Evolutionary conservation across 2,113 vertebrate species (phyloP).

Genomic region (Tyto alba): DNA sequence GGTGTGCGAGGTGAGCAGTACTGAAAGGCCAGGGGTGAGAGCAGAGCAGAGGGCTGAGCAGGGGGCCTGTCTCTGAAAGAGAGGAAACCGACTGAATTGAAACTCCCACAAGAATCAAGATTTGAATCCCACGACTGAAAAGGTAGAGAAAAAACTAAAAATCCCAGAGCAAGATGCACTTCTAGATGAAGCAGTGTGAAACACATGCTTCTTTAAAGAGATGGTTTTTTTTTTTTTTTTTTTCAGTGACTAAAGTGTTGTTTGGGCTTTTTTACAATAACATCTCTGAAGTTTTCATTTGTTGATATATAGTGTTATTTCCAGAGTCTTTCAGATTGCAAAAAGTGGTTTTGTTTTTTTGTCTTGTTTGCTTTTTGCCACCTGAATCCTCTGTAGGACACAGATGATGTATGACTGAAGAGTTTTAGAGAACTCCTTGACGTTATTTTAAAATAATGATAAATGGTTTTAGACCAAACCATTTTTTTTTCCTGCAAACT

Average conservation of each 20-base stretch:
- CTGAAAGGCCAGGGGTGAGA: neutral
- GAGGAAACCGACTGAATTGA: neutral
- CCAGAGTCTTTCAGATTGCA: neutral
- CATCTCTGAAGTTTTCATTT: neutral
- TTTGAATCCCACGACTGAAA: neutral
- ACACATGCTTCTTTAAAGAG: accelerated
- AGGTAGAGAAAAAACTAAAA: neutral
- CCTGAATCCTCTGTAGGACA: neutral
- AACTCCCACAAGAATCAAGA: neutral
- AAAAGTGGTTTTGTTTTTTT: neutral
- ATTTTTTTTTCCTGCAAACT: neutral
- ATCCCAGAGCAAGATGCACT: neutral
- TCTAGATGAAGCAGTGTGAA: neutral
- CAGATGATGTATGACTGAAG: neutral
- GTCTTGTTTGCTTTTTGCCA: neutral
- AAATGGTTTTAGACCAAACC: neutral
- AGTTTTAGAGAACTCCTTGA: neutral
- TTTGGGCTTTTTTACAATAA: neutral
- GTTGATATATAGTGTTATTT: neutral
- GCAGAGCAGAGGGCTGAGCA: neutral
- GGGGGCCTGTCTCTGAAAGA: neutral
- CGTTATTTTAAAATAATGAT: neutral
- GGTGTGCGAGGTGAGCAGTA: neutral
- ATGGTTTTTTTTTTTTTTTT: no score
- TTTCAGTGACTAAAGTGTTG: neutral